Evolutionary conservation across 2,113 vertebrate genomes (phyloP), one percentile per base, ranked within the genome.

Genomic region (Hemichromis elongatus): DNA sequence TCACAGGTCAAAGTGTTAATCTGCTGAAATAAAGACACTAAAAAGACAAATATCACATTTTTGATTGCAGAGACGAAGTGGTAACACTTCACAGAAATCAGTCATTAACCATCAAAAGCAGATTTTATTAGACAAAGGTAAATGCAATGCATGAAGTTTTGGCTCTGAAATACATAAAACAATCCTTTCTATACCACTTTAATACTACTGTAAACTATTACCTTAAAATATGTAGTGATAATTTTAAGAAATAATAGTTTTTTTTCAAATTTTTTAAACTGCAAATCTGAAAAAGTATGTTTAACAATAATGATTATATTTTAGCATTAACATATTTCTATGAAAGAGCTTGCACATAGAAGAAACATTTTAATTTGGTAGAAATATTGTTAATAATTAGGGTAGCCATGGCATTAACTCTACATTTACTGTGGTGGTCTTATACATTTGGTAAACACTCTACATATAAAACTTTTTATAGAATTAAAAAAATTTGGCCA

Each of bases 1-100:
- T 90, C 81, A 78, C 59, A 81, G 79, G 37, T 45, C 80, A 82
- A 3, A 52, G 83, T 21, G 77, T 88, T 90, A 83, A 94, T 91
- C 54, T 77, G 33, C 50, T 24, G 19, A 19, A 83, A 57, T 50
- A 87, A 79, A 83, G 59, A 19, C 19, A 79, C 30, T 1, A 5
- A 33, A 61, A 28, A 33, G 57, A 61, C 9, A 33, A 61, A n/a
- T 66, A 52, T 13, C 33, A 77, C 16, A 6, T 10, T 7, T 42
- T 4, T n/a, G 45, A 85, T 53, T 8, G 18, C 16, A 4, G 37
- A 16, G 33, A 66, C 61, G 21, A 66, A 10, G 33, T 42, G 16
- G 57, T 52, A 21, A 3, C 54, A 66, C 47, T 53, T 10, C 10
- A 10, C 6, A 30, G 10, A 37, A 79, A 11, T 21, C 3, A 3